Evolutionary conservation across 37 sponge, comb jelly and placozoan species (phyloP), one percentile per base, ranked within the genome.

Genomic region (Aplysina aerophoba): DNA sequence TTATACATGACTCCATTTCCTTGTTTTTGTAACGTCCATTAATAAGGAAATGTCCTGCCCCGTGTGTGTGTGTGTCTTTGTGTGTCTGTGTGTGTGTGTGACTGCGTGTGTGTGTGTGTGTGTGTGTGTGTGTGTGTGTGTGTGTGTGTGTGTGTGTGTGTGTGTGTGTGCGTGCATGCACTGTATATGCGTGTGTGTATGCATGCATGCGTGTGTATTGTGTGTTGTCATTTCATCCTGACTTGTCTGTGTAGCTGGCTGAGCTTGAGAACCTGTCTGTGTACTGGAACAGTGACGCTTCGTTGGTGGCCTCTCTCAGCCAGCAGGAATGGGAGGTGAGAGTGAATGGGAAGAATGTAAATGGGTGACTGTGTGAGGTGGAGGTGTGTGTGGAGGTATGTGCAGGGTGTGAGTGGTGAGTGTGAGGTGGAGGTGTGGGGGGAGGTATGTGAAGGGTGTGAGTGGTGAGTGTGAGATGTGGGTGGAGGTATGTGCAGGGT

Each of bases 261-360:
- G 61, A 88, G 78, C 86, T 92, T 78, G 79, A 78, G 62, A 81
- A 77, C 61, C 65, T 92, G 24, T 57, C 80, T 39, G 83, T 88
- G 16, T 92, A 92, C 81, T 92, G 86, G 92, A 85, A 92, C 65
- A 55, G 59, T 21, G 35, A 79, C 28, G 37, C 69, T 21, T 17
- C 53, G 0, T 40, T 85, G 39, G 5, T 80, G 17, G 81, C 87
- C 2, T 22, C 81, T 30, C 37, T 75, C 8, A 73, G 53, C 17
- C 83, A 83, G 3, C 61, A 58, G 0, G 35, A 86, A 56, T 90
- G 87, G 87, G 57, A 19, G 75, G 90, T 86, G 30, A 55, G 84
- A 3, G 25, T 19, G 15, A 35, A 21, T 25, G 1, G n/a, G 15
- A 25, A n/a, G n/a, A n/a, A n/a, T n/a, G n/a, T n/a, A n/a, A n/a